phyloP scores from a whole-genome alignment of 2,797 vertebrate species.

The Morelia viridis region DNA sequence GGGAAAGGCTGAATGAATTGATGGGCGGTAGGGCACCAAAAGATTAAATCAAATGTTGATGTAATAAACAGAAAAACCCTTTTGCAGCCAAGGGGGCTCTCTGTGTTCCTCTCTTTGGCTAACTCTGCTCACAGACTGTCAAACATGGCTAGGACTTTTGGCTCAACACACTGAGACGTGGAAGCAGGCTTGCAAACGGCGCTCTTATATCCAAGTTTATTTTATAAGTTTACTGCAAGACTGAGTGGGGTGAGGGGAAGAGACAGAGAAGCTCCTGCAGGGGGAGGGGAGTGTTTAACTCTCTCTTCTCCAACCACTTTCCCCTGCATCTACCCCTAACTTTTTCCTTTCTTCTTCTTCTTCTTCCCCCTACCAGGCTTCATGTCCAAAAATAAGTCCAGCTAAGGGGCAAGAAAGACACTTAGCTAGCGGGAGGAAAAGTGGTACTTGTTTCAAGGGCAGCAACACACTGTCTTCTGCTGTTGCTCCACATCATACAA shows the following conservation, averaged over 20 bases:
- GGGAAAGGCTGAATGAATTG: rapidly evolving
- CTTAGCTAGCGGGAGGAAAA: neutral
- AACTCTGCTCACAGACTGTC: neutral
- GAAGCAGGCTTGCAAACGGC: neutral
- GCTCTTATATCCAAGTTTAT: neutral
- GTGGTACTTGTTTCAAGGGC: neutral
- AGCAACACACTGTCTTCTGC: too few relatives aligned
- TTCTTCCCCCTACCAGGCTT: too few relatives aligned
- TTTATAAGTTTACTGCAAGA: neutral
- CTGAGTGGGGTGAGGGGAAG: neutral
- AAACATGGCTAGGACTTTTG: neutral
- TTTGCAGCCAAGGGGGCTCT: neutral
- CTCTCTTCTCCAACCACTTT: neutral
- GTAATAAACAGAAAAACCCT: neutral
- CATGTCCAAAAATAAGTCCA: neutral
- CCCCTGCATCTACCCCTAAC: neutral
- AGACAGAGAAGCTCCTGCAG: neutral
- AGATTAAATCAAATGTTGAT: neutral
- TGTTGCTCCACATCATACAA: too few relatives aligned
- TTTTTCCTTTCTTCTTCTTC: neutral
- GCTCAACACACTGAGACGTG: neutral
- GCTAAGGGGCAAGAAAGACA: neutral
- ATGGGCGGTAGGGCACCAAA: neutral
- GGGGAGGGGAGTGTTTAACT: neutral
- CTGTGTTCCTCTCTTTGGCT: neutral